Evolutionary conservation across 2,113 vertebrate species (phyloP), one percentile per base, ranked within the genome.

Genomic region (Albula goreensis): DNA sequence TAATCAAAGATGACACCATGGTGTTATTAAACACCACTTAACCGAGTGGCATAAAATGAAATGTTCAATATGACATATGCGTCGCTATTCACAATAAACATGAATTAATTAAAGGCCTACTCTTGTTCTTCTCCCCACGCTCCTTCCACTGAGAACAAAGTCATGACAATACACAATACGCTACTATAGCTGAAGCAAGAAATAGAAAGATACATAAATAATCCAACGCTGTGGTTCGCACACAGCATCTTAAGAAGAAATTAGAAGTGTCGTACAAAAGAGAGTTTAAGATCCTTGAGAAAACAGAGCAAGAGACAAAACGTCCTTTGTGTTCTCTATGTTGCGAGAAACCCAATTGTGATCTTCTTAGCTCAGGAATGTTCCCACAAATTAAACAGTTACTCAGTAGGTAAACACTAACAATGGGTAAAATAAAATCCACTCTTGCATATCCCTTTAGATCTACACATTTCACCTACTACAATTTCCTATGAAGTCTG

Each of bases 21-120:
- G 93, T 94, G 89, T 90, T 93, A 93, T 94, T 94, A 92, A 93
- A 94, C 90, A 92, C 90, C 92, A 93, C 92, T 94, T 93, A 94
- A 89, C 86, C 89, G 90, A 87, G 90, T 90, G 90, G 11, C 90
- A 87, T 81, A 25, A 88, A 85, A 84, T 92, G 90, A 91, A 93
- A 92, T 86, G 86, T 87, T 89, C 70, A 86, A 85, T 89, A 85
- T 92, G 92, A 92, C 92, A 89, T 89, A 90, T 88, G 83, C 90
- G 92, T 88, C 89, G 89, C 90, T 92, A 93, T 94, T 94, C 92
- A 94, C 92, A 92, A 93, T 90, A 92, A 90, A 87, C 89, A 94
- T 95, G 57, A 94, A 95, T 93, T 93, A 94, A 91, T 94, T 91
- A 94, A 86, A 92, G 81, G 90, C 91, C 91, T 91, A 6, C 52